Percentiles rank a stretch among this genome's conserved stretches.
These are phyloP conservation scores for Sciaenops ocellatus DNA, from an alignment of 2,797 vertebrate species.

Conservation along the genomic window DNA sequence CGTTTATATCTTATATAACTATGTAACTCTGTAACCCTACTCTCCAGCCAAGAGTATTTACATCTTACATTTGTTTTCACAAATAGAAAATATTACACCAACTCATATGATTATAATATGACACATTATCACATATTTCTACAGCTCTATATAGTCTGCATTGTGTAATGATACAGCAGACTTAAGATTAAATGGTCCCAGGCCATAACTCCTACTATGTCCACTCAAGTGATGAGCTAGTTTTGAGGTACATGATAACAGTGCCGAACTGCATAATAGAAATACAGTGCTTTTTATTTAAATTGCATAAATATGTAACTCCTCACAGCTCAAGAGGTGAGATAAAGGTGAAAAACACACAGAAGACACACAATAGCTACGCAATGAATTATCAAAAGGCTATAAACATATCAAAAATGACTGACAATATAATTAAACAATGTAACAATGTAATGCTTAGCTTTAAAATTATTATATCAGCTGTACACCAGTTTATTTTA, in stretches of 20 bases:
- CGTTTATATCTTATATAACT: too few relatives aligned
- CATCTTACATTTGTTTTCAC: neutral
- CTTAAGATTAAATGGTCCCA: too few relatives aligned
- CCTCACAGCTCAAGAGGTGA: neutral
- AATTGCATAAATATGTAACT: neutral
- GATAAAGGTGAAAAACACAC: neutral
- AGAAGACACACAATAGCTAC: neutral
- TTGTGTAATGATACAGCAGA: neutral
- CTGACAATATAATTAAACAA: neutral
- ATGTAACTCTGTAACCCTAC: neutral
- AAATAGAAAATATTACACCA: neutral
- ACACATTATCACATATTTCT: neutral
- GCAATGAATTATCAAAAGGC: neutral
- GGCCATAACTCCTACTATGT: too few relatives aligned
- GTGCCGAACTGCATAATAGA: neutral
- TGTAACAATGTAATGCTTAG: neutral
- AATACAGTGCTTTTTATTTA: neutral
- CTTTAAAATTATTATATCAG: neutral
- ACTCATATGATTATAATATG: too few relatives aligned
- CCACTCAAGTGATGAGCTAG: neutral
- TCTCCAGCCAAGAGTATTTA: neutral
- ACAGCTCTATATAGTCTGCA: neutral
- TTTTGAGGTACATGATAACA: neutral
- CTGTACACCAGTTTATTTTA: neutral
- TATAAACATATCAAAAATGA: neutral